phyloP scores from a whole-genome alignment of 2,888 invertebrate genomes.

The Ramazzottius varieornatus region DNA sequence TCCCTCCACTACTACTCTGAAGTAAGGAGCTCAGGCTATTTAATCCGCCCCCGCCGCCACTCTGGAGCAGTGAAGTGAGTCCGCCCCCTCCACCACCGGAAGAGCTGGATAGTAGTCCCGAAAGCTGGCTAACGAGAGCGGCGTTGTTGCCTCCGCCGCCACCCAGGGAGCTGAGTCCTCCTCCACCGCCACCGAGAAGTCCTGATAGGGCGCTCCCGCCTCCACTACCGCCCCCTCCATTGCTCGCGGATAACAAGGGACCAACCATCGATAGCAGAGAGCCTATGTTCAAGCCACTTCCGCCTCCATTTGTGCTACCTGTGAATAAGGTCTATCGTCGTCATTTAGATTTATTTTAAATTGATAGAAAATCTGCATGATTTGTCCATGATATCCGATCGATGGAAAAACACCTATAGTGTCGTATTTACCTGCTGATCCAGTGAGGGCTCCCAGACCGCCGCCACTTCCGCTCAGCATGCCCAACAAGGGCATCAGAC shows the following conservation, averaged over 20 bases:
- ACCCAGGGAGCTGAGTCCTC: neutral
- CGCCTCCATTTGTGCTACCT: neutral
- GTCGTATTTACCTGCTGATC: too few species aligned
- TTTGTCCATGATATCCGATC: too few species aligned
- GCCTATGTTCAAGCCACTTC: neutral
- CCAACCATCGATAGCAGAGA: neutral
- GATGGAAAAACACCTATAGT: too few species aligned
- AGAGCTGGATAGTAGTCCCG: neutral
- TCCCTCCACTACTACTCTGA: neutral
- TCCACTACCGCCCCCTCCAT: neutral
- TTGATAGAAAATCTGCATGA: too few species aligned
- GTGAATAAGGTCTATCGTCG: too few species aligned
- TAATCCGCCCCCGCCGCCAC: neutral
- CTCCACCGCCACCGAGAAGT: neutral
- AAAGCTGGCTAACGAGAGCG: neutral
- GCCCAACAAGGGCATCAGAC: neutral
- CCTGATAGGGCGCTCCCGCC: neutral
- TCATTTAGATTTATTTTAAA: too few species aligned
- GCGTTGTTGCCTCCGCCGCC: neutral
- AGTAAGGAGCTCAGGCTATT: too few species aligned
- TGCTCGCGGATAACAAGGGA: too few species aligned
- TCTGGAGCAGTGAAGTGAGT: neutral
- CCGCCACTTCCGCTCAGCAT: neutral
- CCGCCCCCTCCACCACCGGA: neutral
- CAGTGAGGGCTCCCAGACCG: neutral